Percentiles rank a stretch among this genome's conserved stretches.
Evolutionary conservation across 1,140 invertebrate species (phyloP).

Genomic region (Anastatus disparis): DNA sequence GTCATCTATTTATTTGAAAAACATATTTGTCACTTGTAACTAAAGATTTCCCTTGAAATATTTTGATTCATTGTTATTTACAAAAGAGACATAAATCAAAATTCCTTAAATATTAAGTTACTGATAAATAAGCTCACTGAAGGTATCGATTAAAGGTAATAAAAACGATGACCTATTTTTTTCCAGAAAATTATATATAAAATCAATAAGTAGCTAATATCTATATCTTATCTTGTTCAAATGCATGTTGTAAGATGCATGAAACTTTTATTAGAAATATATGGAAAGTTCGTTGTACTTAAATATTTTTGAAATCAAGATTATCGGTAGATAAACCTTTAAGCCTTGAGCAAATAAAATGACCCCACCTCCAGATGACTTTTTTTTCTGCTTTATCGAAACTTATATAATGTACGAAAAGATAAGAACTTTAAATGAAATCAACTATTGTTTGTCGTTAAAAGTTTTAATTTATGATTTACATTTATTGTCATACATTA

Average conservation of each 20-base stretch:
- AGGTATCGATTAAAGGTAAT: no score
- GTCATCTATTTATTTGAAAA: neutral
- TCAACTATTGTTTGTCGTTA: no score
- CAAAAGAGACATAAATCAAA: neutral
- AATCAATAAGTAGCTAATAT: neutral
- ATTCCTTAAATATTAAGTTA: neutral
- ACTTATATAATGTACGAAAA: neutral
- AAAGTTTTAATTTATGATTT: no score
- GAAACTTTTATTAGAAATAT: neutral
- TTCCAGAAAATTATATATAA: neutral
- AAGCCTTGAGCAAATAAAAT: neutral
- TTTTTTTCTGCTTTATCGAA: neutral
- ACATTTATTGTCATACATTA: no score
- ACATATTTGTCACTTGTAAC: neutral
- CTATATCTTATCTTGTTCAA: constrained; percentile 17
- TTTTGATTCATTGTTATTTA: neutral
- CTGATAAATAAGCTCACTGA: neutral
- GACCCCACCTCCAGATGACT: neutral
- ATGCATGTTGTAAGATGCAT: neutral
- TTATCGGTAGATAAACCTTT: neutral
- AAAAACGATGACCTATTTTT: neutral
- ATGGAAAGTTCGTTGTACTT: constrained; percentile 20
- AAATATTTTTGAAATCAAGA: neutral
- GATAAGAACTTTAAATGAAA: no score
- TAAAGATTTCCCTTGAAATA: neutral